phyloP scores from a whole-genome alignment of 1,140 invertebrate species.

The Cydia fagiglandana region DNA sequence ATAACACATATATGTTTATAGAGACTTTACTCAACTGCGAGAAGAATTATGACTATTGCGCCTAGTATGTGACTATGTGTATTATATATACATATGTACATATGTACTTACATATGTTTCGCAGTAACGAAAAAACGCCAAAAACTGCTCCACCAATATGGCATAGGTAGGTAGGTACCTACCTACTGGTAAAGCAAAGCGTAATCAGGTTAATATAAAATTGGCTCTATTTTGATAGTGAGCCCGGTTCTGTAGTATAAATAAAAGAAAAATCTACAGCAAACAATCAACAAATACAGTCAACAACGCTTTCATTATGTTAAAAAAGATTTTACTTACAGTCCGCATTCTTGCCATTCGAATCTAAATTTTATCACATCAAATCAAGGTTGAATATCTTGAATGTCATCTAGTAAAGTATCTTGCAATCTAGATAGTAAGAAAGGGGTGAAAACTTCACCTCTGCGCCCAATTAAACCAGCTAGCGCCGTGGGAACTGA shows the following conservation, averaged over 20 bases:
- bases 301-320: neutral
- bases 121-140: too few relatives aligned
- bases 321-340: neutral
- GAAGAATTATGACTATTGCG: too few relatives aligned
- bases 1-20: too few relatives aligned
- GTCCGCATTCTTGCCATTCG: neutral
- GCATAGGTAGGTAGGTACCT: too few relatives aligned
- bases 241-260: neutral
- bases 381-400: neutral
- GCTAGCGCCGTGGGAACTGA: slow-evolving; percentile 3
- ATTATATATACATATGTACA: too few relatives aligned
- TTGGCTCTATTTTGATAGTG: neutral
- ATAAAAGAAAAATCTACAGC: neutral
- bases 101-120: too few relatives aligned
- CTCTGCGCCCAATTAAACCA: slow-evolving; percentile 19
- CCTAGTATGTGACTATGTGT: too few relatives aligned
- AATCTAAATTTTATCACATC: neutral
- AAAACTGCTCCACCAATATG: too few relatives aligned
- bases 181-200: too few relatives aligned
- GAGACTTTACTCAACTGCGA: too few relatives aligned
- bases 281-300: neutral
- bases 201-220: too few relatives aligned
- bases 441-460: slow-evolving; percentile 28
- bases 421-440: slow-evolving; percentile 18
- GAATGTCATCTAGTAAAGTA: neutral